phyloP scores from a whole-genome alignment of 1,140 invertebrate genomes.

The Lasioglossum albipes region DNA sequence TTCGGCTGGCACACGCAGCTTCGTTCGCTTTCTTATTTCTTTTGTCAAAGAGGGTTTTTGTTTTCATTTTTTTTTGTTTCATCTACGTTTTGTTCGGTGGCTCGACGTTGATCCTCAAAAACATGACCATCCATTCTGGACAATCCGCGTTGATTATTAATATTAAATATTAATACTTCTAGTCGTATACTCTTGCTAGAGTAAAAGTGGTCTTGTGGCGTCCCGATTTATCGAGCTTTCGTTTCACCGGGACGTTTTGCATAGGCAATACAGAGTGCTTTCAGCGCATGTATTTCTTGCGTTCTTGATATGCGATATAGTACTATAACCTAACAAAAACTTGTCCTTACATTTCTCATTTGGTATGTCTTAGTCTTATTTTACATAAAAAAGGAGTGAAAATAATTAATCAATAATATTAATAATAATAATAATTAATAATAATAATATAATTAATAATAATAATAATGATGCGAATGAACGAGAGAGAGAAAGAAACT shows the following conservation, averaged over 20 bases:
- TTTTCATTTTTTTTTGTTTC: conserved; percentile 26
- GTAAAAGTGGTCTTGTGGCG: conserved; percentile 77
- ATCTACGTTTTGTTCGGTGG: conserved; percentile 43
- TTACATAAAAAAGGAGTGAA: conserved; percentile 62
- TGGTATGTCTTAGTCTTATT: conserved; percentile 80
- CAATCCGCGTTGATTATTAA: conserved; percentile 75
- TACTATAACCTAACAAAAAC: conserved; percentile 74
- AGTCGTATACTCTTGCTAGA: conserved; percentile 80
- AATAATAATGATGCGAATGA: conserved; percentile 56
- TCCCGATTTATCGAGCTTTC: conserved; percentile 52
- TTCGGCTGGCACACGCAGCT: too few species aligned
- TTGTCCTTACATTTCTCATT: conserved; percentile 77
- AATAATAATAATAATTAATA: conserved; percentile 44
- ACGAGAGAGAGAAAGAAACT: conserved; percentile 53
- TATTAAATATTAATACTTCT: conserved; percentile 80
- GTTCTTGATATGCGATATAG: conserved; percentile 78
- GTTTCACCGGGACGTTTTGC: conserved; percentile 64
- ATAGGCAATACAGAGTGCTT: conserved; percentile 77
- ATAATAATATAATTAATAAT: conserved; percentile 6
- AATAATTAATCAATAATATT: conserved; percentile 13
- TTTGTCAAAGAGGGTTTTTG: neutral
- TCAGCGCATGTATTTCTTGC: conserved; percentile 72
- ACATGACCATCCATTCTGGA: conserved; percentile 76
- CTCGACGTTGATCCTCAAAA: conserved; percentile 59
- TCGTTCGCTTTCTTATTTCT: too few species aligned